Evolutionary conservation across 2,888 invertebrate species (phyloP), one percentile per base, ranked within the genome.

Genomic region (Lasioglossum zephyrum): DNA sequence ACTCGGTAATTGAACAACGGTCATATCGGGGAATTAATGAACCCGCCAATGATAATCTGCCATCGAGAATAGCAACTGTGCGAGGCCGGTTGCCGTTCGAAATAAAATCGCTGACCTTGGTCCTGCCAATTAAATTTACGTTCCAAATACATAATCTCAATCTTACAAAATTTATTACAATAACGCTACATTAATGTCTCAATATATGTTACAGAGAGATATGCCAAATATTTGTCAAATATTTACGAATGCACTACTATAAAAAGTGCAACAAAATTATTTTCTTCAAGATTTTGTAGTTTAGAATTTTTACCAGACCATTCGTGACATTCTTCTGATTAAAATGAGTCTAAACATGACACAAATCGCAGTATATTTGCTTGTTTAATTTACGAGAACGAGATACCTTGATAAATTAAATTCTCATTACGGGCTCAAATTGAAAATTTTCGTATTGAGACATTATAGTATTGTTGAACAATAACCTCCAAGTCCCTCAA

Each of bases 1-100:
- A 60, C 80, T 31, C 74, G 75, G n/a, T 85, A 86, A 84, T 86
- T 86, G 75, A 66, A 78, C 78, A 74, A 77, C 85, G 84, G 77
- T 73, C 53, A 57, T 70, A 84, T 85, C 73, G 57, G 39, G 18
- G 36, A 83, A 83, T 83, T 83, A 82, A 82, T 47, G 60, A 66
- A 41, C 57, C 73, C 47, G 49, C 36, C 49, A 5, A 31, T 81
- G 66, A 66, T 81, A 77, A 70, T 49, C 41, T 22, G 66, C 4
- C 5, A 39, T 57, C 53, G 11, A 44, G n/a, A 31, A 69, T 69
- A 41, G 69, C 41, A n/a, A 22, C 39, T 39, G n/a, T 8, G 36
- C 9, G 69, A 70, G 1, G 16, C 13, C 5, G 26, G n/a, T 16
- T 16, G 16, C 22, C 36, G 11, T 18, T 8, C n/a, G 18, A 44